These are phyloP conservation scores for Rhamnusium bicolor DNA, from an alignment of 2,888 invertebrate genomes.

Conservation along the genomic window DNA sequence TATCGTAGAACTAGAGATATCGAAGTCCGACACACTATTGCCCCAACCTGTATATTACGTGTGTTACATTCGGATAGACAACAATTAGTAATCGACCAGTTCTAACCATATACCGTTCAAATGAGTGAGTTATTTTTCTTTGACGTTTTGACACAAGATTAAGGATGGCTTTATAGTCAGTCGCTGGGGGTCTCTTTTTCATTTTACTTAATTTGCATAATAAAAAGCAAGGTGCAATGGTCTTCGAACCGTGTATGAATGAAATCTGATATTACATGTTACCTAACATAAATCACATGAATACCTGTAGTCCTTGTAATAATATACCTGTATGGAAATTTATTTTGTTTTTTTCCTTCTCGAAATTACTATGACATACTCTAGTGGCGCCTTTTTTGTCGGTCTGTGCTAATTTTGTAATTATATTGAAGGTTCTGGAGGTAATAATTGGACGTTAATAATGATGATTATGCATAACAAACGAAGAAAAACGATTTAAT, in stretches of 20 bases:
- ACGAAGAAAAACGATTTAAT: neutral
- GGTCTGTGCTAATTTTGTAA: neutral
- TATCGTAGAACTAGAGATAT: too few species aligned
- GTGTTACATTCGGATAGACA: too few species aligned
- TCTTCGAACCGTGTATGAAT: conserved; percentile 14
- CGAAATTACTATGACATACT: conserved; percentile 4
- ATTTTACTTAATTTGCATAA: conserved; percentile 30
- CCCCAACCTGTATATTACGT: too few species aligned
- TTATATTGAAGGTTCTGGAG: neutral
- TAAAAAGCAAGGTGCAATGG: conserved; percentile 33
- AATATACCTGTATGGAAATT: conserved; percentile 8
- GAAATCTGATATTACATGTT: conserved; percentile 31
- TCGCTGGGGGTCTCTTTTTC: conserved; percentile 3
- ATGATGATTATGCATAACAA: neutral
- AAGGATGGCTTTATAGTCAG: too few species aligned
- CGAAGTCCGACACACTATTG: too few species aligned
- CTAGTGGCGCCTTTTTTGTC: neutral
- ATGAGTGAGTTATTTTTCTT: too few species aligned
- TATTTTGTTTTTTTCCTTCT: conserved; percentile 1
- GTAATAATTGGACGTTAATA: neutral
- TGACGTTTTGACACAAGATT: too few species aligned
- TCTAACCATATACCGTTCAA: too few species aligned
- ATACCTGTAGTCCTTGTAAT: conserved; percentile 27
- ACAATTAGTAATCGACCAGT: too few species aligned
- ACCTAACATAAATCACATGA: conserved; percentile 20